Conservation (phyloP, 2,888 invertebrate species). For the Amiota communis region DNA sequence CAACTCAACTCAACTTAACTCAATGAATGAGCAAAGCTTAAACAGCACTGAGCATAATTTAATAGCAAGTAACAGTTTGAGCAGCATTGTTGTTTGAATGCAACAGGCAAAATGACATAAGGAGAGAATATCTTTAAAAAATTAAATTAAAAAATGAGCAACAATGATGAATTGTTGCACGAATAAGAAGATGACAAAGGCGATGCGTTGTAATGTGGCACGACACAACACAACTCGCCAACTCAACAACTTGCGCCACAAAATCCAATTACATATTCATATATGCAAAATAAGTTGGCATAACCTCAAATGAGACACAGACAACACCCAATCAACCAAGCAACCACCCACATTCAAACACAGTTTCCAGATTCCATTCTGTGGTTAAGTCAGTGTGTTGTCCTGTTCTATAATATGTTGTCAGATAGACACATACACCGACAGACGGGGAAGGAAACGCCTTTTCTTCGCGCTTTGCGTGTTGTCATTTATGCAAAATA, state of each 20-base stretch:
- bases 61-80: not conserved
- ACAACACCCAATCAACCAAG: conserved; percentile 43
- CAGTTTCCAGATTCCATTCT: conserved; percentile 7
- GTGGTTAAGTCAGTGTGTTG: not conserved
- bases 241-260: conserved; percentile 48
- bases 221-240: not conserved
- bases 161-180: conserved; percentile 6
- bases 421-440: conserved; percentile 12
- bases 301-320: conserved; percentile 52
- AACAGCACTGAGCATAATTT: not conserved
- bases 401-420: not conserved
- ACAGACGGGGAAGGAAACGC: conserved; percentile 43
- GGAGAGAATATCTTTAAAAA: conserved; percentile 27
- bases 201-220: not conserved
- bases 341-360: conserved; percentile 5
- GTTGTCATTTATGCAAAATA: conserved; percentile 61
- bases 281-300: conserved; percentile 53
- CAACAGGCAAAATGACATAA: conserved; percentile 34
- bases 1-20: not conserved
- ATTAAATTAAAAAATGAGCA: conserved; percentile 1
- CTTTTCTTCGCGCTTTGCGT: conserved; percentile 38
- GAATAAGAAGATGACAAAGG: not conserved
- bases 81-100: not conserved
- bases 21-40: not conserved
- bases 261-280: conserved; percentile 66